Evolutionary conservation across 2,888 invertebrate species (phyloP).

Genomic region (Sylvicola cinctus): DNA sequence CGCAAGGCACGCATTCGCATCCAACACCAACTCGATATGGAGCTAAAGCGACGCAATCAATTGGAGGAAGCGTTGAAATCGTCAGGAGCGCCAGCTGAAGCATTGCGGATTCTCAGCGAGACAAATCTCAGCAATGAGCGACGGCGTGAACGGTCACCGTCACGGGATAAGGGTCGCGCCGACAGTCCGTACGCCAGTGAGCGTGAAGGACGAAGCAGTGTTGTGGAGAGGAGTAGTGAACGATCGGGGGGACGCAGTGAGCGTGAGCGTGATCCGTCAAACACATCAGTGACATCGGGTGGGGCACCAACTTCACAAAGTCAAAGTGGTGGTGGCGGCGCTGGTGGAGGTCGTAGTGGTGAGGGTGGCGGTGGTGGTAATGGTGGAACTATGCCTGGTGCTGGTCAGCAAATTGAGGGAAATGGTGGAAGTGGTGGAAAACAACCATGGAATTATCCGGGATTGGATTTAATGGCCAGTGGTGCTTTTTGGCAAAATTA

Average conservation of each 20-base stretch:
- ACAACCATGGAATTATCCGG: slow-evolving; percentile 47
- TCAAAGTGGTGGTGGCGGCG: too few relatives aligned
- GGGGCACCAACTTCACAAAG: too few relatives aligned
- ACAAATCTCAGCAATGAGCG: slow-evolving; percentile 2
- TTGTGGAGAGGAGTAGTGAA: too few relatives aligned
- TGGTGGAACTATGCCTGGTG: too few relatives aligned
- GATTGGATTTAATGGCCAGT: slow-evolving; percentile 63
- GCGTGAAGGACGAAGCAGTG: background rate
- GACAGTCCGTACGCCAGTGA: slow-evolving; percentile 4
- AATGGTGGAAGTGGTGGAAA: slow-evolving; percentile 20
- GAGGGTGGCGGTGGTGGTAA: slow-evolving; percentile 16
- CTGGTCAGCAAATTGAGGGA: too few relatives aligned
- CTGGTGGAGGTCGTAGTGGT: too few relatives aligned
- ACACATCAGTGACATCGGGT: slow-evolving; percentile 11
- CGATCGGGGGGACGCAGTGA: slow-evolving; percentile 9
- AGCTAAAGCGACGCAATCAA: slow-evolving; percentile 58
- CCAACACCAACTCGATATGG: slow-evolving; percentile 67
- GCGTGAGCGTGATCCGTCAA: slow-evolving; percentile 10
- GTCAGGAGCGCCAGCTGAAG: slow-evolving; percentile 52
- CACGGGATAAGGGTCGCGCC: slow-evolving; percentile 3
- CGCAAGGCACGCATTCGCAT: slow-evolving; percentile 60
- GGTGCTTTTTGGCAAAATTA: slow-evolving; percentile 86
- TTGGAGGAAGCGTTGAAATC: slow-evolving; percentile 63
- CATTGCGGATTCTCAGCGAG: slow-evolving; percentile 61
- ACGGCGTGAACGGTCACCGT: slow-evolving; percentile 1